Evolutionary conservation across 2,113 vertebrate genomes (phyloP).

Genomic region (Nipponia nippon): DNA sequence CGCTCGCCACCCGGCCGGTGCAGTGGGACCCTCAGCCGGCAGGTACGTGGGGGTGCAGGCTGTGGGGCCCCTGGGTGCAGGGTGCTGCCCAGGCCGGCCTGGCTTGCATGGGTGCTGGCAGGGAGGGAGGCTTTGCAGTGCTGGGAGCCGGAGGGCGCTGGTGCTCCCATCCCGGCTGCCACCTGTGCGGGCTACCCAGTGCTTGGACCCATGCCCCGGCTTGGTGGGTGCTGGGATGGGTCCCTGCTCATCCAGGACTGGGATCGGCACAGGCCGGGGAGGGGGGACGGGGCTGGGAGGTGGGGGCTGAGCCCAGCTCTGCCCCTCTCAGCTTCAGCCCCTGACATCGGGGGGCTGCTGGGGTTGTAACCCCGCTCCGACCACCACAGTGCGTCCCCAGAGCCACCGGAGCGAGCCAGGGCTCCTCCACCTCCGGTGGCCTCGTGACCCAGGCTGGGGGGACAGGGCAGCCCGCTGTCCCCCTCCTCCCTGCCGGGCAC

Average conservation of each 20-base stretch:
- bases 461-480: background rate
- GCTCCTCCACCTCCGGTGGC: background rate
- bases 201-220: accelerated
- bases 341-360: background rate
- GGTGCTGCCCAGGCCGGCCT: background rate
- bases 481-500: background rate
- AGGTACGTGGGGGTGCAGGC: slow-evolving; percentile 15
- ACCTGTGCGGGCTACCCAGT: background rate
- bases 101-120: background rate
- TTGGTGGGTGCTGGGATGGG: background rate
- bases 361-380: background rate
- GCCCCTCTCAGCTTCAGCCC: background rate
- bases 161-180: background rate
- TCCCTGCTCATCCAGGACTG: background rate
- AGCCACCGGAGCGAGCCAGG: accelerated
- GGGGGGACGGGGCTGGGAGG: background rate
- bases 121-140: background rate
- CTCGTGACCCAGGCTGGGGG: accelerated
- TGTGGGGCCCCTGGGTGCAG: background rate
- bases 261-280: accelerated
- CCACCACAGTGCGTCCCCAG: background rate
- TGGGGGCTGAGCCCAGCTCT: background rate
- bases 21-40: background rate
- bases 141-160: background rate
- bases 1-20: background rate